A percentile compares a stretch with the other conserved stretches of the same genome.
These are phyloP conservation scores for Rhamphomyia laevipes DNA, from an alignment of 2,888 invertebrate species.

Conservation along the genomic window DNA sequence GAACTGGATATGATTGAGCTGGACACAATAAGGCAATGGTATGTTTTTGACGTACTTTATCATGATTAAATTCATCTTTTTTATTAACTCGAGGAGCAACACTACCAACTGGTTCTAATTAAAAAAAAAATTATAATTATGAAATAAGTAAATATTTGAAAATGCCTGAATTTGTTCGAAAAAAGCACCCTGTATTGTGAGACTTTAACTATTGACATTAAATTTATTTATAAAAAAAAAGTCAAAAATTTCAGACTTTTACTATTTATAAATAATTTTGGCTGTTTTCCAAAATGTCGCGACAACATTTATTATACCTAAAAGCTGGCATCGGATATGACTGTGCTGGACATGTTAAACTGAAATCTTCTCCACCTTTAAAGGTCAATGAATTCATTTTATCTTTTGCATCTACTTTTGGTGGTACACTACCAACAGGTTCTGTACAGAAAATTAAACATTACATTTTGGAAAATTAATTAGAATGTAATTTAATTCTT, in stretches of 20 bases:
- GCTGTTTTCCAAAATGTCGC: no score
- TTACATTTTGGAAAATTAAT: no score
- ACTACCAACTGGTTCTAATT: slow-evolving; percentile 42
- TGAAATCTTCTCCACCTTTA: slow-evolving; percentile 42
- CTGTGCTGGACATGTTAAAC: slow-evolving; percentile 62
- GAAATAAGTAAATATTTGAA: background rate
- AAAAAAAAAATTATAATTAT: slow-evolving; percentile 1
- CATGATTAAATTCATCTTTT: slow-evolving; percentile 36
- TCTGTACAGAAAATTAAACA: slow-evolving; percentile 22
- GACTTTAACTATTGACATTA: no score
- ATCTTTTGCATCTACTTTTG: slow-evolving; percentile 60
- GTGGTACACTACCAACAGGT: slow-evolving; percentile 41
- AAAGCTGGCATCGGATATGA: slow-evolving; percentile 60
- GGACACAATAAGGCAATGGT: slow-evolving; percentile 55
- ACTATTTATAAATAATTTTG: no score
- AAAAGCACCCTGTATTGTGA: no score
- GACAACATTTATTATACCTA: slow-evolving; percentile 40
- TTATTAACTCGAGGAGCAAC: slow-evolving; percentile 46
- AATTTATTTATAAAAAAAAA: no score
- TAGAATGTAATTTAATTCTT: no score
- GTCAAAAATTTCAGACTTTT: no score
- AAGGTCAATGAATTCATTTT: slow-evolving; percentile 43
- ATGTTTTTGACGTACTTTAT: slow-evolving; percentile 25
- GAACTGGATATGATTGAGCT: slow-evolving; percentile 57
- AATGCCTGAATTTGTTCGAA: no score